phyloP scores from a whole-genome alignment of 1,140 invertebrate species.

The Pseudomyrmex sp. region DNA sequence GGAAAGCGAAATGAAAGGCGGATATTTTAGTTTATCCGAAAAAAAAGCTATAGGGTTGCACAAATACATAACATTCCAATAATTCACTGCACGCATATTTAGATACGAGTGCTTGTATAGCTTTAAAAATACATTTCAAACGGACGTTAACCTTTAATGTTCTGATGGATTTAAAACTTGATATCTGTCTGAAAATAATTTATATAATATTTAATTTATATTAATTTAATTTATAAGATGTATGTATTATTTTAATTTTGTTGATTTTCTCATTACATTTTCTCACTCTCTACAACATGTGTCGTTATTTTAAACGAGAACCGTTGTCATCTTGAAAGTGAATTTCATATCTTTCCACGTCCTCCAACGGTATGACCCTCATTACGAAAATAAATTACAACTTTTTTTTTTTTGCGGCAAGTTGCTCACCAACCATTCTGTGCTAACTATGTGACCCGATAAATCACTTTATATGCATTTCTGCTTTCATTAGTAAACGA shows the following conservation, averaged over 20 bases:
- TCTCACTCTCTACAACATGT: not conserved
- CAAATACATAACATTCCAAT: not conserved
- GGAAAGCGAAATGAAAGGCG: slow-evolving; percentile 12
- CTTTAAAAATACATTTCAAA: not conserved
- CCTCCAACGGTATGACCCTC: slow-evolving; percentile 8
- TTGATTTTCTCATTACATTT: not conserved
- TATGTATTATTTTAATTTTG: too few species aligned
- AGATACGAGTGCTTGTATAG: not conserved
- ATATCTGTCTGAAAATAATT: not conserved
- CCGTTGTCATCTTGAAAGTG: not conserved
- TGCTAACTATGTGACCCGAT: slow-evolving; percentile 25
- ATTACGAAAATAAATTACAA: slow-evolving; percentile 48
- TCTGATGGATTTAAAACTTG: not conserved
- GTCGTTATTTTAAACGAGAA: not conserved
- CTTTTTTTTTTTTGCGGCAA: slow-evolving; percentile 24
- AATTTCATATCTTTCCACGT: slow-evolving; percentile 30
- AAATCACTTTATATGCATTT: slow-evolving; percentile 51
- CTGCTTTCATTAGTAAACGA: slow-evolving; percentile 27
- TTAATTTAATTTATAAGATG: too few species aligned
- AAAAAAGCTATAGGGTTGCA: not conserved
- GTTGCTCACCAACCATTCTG: slow-evolving; percentile 15
- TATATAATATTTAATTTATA: too few species aligned
- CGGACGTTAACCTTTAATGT: not conserved
- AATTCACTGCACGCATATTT: slow-evolving; percentile 11
- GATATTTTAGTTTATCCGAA: slow-evolving; percentile 5